phyloP scores from a whole-genome alignment of 1,140 invertebrate species.

The Drosophila novamexicana region DNA sequence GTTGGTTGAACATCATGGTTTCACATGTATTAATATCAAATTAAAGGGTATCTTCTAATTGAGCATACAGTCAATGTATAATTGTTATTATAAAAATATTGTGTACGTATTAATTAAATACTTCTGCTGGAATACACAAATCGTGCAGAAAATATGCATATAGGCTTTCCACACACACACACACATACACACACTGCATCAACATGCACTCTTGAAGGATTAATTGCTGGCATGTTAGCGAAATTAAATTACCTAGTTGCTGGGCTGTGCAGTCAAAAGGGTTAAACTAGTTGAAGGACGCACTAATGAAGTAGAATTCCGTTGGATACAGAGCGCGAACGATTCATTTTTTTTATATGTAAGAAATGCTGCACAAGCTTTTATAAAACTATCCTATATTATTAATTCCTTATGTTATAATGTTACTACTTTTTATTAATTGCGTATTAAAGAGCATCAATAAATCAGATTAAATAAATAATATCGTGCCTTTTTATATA shows the following conservation, averaged over 20 bases:
- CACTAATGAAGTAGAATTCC: neutral
- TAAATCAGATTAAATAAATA: neutral
- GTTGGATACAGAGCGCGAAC: neutral
- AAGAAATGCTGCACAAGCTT: neutral
- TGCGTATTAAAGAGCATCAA: neutral
- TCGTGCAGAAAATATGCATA: constrained; percentile 54
- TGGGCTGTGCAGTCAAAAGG: neutral
- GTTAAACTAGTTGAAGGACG: constrained; percentile 3
- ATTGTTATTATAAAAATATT: constrained; percentile 6
- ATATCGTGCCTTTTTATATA: neutral
- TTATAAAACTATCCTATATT: no score
- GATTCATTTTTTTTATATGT: neutral
- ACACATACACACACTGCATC: neutral
- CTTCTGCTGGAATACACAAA: constrained; percentile 56
- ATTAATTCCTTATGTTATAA: no score
- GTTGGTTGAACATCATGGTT: no score
- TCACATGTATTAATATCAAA: no score
- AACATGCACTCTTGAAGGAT: constrained; percentile 60
- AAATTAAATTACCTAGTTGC: constrained; percentile 52
- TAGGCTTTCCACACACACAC: neutral
- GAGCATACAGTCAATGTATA: neutral
- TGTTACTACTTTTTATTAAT: no score
- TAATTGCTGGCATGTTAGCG: constrained; percentile 62
- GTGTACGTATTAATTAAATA: constrained; percentile 62
- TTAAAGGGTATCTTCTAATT: neutral